Base-by-base conservation (phyloP, 92 coral and sea anemone genomes). In the Virgularia gustaviana region DNA sequence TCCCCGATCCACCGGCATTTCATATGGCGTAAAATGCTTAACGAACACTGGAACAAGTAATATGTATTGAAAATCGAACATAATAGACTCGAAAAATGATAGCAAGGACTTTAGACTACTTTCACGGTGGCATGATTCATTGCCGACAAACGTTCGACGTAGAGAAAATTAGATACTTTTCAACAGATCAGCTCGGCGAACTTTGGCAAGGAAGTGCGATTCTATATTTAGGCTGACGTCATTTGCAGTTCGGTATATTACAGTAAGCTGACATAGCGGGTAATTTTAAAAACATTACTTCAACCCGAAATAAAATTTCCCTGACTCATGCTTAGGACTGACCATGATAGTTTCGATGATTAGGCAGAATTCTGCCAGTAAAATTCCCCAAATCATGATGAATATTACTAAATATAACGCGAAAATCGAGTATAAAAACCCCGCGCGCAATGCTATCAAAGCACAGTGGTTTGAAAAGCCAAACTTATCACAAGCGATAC, bases 221-320 rank as follows among this genome's bases (percentile, higher is more conserved):
- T 66, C 58, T 66, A 66, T 43, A 66, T 41, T 41, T 66, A 66
- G 61, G 41, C 23, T 18, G 58, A 22, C 59, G 32, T 68, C 18
- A 43, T 38, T 68, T n/a, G n/a, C 57, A 68, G 20, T 10, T 24
- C 1, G 15, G 31, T 47, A 49, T 49, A 30, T 16, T 36, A 20
- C 6, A 49, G 33, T 49, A 34, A 60, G 43, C 27, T 12, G 24
- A 36, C 49, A 3, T 9, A 25, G 51, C 73, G 54, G 73, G 73
- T 44, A 43, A 32, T 49, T 49, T 68, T 29, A 36, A 49, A 68
- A 68, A 13, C 2, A 33, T 49, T 34, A 44, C 34, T 19, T 47
- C 60, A 32, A 23, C 43, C 66, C 10, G 31, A 2, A 13, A 41
- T 36, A 44, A 49, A 68, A 68, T 49, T 1, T 16, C 19, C 54